phyloP scores from a whole-genome alignment of 2,888 invertebrate species.

The Eupeodes latifasciatus region DNA sequence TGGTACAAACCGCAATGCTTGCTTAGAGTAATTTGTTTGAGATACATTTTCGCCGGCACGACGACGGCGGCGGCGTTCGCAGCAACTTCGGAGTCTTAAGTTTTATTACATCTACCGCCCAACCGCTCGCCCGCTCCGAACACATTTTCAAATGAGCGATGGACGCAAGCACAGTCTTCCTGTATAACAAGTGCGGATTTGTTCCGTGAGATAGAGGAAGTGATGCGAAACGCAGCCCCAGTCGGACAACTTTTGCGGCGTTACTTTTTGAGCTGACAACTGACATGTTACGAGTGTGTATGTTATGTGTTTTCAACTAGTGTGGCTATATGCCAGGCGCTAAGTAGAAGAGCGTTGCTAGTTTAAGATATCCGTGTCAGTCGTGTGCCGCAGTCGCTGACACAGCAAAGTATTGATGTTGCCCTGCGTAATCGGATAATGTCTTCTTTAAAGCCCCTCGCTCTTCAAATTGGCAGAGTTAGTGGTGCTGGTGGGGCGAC shows the following conservation, averaged over 20 bases:
- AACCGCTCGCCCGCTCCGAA: background rate
- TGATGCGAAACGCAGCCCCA: constrained; percentile 64
- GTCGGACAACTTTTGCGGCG: constrained; percentile 50
- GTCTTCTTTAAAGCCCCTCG: constrained; percentile 30
- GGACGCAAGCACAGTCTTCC: constrained; percentile 64
- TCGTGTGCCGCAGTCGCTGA: constrained; percentile 29
- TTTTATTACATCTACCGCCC: background rate
- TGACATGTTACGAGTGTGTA: constrained; percentile 25
- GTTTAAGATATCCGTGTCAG: constrained; percentile 1
- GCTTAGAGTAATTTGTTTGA: constrained; percentile 58
- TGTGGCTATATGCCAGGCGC: constrained; percentile 26
- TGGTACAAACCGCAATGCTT: constrained; percentile 6
- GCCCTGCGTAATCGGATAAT: constrained; percentile 64
- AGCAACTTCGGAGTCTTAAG: background rate
- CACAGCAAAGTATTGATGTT: constrained; percentile 27
- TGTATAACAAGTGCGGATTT: constrained; percentile 67
- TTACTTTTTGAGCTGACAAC: constrained; percentile 48
- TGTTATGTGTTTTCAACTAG: constrained; percentile 34
- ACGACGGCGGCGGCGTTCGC: too few relatives aligned
- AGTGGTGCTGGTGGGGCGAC: too few relatives aligned
- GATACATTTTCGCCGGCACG: constrained; percentile 41
- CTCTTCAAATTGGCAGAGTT: background rate
- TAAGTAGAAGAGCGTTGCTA: constrained; percentile 50
- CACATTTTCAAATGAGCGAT: constrained; percentile 62
- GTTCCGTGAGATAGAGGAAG: constrained; percentile 73